These are phyloP conservation scores for Tryphoninae sp. DNA, from an alignment of 2,888 invertebrate genomes.

Conservation along the genomic window DNA sequence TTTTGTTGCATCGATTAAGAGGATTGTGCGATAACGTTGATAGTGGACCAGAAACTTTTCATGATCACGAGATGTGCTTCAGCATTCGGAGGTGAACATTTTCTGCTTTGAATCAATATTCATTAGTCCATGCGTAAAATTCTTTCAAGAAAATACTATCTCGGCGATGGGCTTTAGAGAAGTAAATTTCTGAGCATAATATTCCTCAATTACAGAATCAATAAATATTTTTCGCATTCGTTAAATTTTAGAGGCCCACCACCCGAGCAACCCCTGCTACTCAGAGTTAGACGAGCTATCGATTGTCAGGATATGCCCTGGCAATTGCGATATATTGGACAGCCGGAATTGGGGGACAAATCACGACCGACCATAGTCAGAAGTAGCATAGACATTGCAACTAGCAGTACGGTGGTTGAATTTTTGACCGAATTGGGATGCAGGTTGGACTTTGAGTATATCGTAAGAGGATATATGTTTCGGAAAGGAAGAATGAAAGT, in stretches of 20 bases:
- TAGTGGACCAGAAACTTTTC: constrained; percentile 94
- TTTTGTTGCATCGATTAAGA: constrained; percentile 91
- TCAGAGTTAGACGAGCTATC: constrained; percentile 92
- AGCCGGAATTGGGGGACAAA: constrained; percentile 94
- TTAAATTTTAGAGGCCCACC: constrained; percentile 72
- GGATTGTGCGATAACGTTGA: constrained; percentile 97
- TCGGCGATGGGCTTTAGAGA: no score
- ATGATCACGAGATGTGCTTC: constrained; percentile 96
- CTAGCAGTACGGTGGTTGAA: constrained; percentile 93
- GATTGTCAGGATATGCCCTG: constrained; percentile 93
- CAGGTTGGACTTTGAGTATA: constrained; percentile 95
- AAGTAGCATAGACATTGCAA: constrained; percentile 96
- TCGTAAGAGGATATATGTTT: constrained; percentile 96
- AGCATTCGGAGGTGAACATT: constrained; percentile 84
- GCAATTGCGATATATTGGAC: constrained; percentile 95
- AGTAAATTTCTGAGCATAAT: no score
- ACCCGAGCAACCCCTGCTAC: constrained; percentile 84
- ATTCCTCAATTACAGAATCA: no score
- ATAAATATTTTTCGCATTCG: neutral
- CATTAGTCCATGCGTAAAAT: no score
- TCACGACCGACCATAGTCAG: constrained; percentile 94
- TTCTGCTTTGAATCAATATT: neutral
- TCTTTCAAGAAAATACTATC: neutral
- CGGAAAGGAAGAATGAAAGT: constrained; percentile 98
- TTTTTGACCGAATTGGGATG: constrained; percentile 96